phyloP scores from a whole-genome alignment of 2,888 invertebrate species.

The Clistopyga incitator region DNA sequence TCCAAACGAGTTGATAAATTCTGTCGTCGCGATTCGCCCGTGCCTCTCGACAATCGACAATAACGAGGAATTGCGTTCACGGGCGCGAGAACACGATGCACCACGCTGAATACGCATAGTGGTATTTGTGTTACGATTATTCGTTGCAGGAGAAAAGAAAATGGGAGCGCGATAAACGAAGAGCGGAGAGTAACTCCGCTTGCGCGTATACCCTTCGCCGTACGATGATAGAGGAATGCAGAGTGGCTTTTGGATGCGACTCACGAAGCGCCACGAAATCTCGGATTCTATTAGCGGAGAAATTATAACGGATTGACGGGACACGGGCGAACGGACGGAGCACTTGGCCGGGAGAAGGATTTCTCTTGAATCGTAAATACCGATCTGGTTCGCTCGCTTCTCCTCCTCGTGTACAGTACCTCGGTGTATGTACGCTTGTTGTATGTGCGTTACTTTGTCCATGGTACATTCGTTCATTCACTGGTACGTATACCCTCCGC shows the following conservation, averaged over 20 bases:
- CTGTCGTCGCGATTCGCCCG: background rate
- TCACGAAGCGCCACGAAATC: constrained; percentile 82
- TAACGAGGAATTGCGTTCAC: constrained; percentile 9
- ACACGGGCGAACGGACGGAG: constrained; percentile 69
- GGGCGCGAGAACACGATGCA: constrained; percentile 5
- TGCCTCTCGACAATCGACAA: background rate
- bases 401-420: constrained; percentile 18
- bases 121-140: constrained; percentile 30
- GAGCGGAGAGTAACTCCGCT: constrained; percentile 15
- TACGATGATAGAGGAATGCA: constrained; percentile 65
- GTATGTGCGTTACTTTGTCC: background rate
- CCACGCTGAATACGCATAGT: background rate
- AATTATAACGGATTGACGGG: constrained; percentile 83
- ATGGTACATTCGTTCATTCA: constrained; percentile 13
- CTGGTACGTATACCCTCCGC: constrained; percentile 43
- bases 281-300: constrained; percentile 84
- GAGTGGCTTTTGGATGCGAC: constrained; percentile 75
- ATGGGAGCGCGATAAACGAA: constrained; percentile 51
- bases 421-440: too few relatives aligned
- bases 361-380: constrained; percentile 81
- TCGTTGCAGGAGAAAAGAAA: constrained; percentile 46
- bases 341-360: constrained; percentile 73
- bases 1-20: constrained; percentile 25
- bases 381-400: constrained; percentile 70
- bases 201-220: constrained; percentile 4